Evolutionary conservation across 2,113 vertebrate genomes (phyloP), one percentile per base, ranked within the genome.

Genomic region (Natator depressus): DNA sequence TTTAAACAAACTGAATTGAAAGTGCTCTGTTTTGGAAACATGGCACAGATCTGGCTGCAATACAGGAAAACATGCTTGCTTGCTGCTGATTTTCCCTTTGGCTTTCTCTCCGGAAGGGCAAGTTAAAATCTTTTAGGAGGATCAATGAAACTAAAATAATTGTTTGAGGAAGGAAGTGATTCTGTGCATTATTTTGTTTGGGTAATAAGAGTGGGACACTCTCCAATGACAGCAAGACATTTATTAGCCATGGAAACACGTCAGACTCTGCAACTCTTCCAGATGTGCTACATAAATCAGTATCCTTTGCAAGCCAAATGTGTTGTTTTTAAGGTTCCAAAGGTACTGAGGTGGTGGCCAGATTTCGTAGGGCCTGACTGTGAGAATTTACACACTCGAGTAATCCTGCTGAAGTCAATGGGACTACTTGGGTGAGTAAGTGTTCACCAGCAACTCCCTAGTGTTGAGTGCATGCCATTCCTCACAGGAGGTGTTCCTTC

Each of bases 321-420:
- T 35, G 4, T 0, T 1, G 12, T 4, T 85, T 88, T 89, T 59
- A 88, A 62, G 13, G 8, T 78, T 84, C 62, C 53, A 38, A 53
- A 89, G 25, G 55, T 6, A 2, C 50, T n/a, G 62, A 78, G 55
- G 80, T 88, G 49, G 16, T 55, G 31, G 65, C 22, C 82, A 92
- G 57, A 89, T 92, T 96, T 62, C 80, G 85, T 38, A 83, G 84
- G 82, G 91, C 1, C 65, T 31, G 25, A 42, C 95, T 95, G n/a
- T 57, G 49, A 47, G 12, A 47, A 91, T 81, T 54, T 88, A 82
- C 62, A 46, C 72, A 42, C 11, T 78, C 12, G 42, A 46, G 9
- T 38, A 72, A 72, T 72, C 35, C 65, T 72, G 35, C 65, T 22
- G 35, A 72, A 46, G 42, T 31, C 54, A 46, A 16, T 29, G 25